phyloP scores from a whole-genome alignment of 2,888 invertebrate species.

The Thereva unica region DNA sequence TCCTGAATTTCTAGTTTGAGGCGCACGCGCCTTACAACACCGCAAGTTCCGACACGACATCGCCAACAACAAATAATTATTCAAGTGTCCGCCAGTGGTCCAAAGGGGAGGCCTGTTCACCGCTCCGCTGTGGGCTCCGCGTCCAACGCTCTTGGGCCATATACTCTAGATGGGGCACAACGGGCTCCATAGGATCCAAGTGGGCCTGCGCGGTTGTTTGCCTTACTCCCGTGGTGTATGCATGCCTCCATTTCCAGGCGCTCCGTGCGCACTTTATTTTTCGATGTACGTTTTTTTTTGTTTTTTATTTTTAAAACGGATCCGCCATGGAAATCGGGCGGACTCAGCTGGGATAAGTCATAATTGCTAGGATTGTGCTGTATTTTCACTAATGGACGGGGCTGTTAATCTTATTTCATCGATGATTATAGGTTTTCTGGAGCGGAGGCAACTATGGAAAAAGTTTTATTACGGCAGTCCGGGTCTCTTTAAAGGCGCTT shows the following conservation, averaged over 20 bases:
- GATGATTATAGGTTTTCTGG: slow-evolving; percentile 20
- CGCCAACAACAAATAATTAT: slow-evolving; percentile 30
- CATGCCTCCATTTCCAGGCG: no score
- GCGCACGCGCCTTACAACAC: slow-evolving; percentile 31
- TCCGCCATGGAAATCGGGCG: background rate
- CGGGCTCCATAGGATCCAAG: no score
- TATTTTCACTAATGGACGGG: slow-evolving; percentile 25
- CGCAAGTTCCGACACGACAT: background rate
- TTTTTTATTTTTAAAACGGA: slow-evolving; percentile 9
- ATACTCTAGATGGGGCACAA: no score
- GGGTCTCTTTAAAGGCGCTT: no score
- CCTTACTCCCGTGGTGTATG: no score
- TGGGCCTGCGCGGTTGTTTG: no score
- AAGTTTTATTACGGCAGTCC: slow-evolving; percentile 19
- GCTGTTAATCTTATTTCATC: slow-evolving; percentile 27
- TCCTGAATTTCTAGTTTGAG: slow-evolving; percentile 44
- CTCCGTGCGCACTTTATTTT: no score
- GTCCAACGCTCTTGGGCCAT: background rate
- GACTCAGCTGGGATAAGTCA: slow-evolving; percentile 27
- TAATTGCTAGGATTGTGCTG: slow-evolving; percentile 28
- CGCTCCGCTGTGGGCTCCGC: slow-evolving; percentile 19
- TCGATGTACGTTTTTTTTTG: no score
- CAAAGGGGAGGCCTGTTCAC: slow-evolving; percentile 23
- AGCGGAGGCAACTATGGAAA: background rate
- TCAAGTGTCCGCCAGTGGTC: slow-evolving; percentile 14